phyloP scores from a whole-genome alignment of 2,113 vertebrate genomes.

The Delphinapterus leucas region DNA sequence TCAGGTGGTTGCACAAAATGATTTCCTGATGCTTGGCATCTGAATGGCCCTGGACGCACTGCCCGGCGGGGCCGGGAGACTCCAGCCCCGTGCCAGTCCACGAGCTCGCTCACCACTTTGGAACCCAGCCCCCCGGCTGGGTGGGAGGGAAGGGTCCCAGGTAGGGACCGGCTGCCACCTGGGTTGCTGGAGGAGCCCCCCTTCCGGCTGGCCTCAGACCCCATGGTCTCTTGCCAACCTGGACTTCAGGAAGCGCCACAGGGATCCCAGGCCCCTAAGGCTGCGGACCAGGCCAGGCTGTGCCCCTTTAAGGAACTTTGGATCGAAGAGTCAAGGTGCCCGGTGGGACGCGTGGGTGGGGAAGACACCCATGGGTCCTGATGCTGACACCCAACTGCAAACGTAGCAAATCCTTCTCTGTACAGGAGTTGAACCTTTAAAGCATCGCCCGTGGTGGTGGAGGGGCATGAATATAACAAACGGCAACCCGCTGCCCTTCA shows the following conservation, averaged over 20 bases:
- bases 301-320: constrained; percentile 80
- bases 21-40: constrained; percentile 66
- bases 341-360: not conserved
- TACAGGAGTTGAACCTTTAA: not conserved
- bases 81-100: not conserved
- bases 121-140: not conserved
- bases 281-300: constrained; percentile 62
- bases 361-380: not conserved
- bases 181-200: constrained; percentile 9
- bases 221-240: not conserved
- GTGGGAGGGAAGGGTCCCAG: not conserved
- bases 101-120: not conserved
- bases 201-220: constrained; percentile 19
- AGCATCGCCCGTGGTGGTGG: not conserved
- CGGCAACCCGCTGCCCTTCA: not conserved
- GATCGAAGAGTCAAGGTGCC: constrained; percentile 77
- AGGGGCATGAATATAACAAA: accelerated
- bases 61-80: not conserved
- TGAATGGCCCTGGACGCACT: not conserved
- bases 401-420: not conserved
- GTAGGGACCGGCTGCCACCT: not conserved
- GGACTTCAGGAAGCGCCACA: constrained; percentile 15
- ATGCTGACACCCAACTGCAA: not conserved
- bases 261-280: constrained; percentile 56
- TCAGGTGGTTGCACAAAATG: constrained; percentile 72